Evolutionary conservation across 2,797 vertebrate genomes (phyloP), one percentile per base, ranked within the genome.

Genomic region (Dendrocincla fuliginosa): DNA sequence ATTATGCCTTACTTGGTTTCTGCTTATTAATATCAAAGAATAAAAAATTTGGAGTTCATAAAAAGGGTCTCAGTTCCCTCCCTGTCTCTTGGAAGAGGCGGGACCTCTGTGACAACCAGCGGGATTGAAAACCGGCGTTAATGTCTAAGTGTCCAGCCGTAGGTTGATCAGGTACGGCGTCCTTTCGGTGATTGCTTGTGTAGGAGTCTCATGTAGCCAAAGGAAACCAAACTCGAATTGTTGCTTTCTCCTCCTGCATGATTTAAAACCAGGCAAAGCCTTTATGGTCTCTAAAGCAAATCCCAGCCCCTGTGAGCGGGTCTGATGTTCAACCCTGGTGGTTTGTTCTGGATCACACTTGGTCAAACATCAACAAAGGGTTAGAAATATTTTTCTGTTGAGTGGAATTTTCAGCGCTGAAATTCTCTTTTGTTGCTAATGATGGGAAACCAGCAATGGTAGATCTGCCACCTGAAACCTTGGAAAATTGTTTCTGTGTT

Each of bases 301-400:
- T 46, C 64, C 12, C 55, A 6, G 3, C 61, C 5, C 53, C 42
- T 22, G 19, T 30, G 81, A 68, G 42, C 7, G 32, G 53, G 19
- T 74, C 56, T 56, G 67, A 37, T 5, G 4, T 76, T 41, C 50
- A 4, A 1, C 37, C 59, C 44, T 28, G 65, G 65, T 50, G 75
- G 19, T 76, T 73, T 71, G 74, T 80, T 95, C 11, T 55, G 30
- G 68, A 18, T 91, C 33, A 22, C 75, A 28, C 69, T 59, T 2
- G 11, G 65, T 33, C 10, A 53, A 82, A 70, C 44, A 20, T 27
- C 82, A 42, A 1, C 47, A 17, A 50, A 87, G 60, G 23, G 76
- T 76, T 57, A 46, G 70, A 70, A 84, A 87, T 76, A 56, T 92
- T 94, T 89, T 95, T 97, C 84, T 95, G 90, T 90, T 71, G 87